phyloP scores from a whole-genome alignment of 2,113 vertebrate genomes.

The Phocoena sinus region DNA sequence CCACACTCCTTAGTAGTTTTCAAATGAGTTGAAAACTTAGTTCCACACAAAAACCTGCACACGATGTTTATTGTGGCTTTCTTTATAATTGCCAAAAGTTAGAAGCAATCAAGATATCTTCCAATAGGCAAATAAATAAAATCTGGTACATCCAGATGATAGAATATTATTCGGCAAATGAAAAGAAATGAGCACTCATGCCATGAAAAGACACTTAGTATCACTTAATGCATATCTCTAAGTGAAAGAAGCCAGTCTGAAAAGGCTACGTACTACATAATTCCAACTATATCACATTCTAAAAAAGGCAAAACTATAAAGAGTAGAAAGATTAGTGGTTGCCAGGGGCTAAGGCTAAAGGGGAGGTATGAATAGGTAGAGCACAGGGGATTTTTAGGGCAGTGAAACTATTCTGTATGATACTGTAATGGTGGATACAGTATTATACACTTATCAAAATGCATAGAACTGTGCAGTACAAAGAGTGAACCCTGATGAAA shows the following conservation, averaged over 20 bases:
- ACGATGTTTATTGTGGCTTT: neutral
- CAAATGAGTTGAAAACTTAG: neutral
- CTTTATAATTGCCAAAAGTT: neutral
- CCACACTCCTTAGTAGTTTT: neutral
- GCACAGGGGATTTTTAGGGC: neutral
- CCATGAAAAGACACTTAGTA: neutral
- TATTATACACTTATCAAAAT: neutral
- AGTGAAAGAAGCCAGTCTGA: neutral
- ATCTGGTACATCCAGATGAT: neutral
- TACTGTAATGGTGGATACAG: neutral
- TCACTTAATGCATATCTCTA: neutral
- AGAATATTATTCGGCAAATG: neutral
- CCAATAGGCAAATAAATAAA: neutral
- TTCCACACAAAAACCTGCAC: neutral
- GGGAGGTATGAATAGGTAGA: neutral
- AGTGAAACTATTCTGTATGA: neutral
- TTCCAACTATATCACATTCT: neutral
- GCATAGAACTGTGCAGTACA: neutral
- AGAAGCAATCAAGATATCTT: neutral
- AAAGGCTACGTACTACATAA: neutral
- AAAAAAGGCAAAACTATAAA: neutral
- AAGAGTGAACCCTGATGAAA: neutral
- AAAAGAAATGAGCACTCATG: neutral
- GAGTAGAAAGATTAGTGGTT: neutral
- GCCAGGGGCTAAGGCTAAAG: neutral